Evolutionary conservation across 1,140 invertebrate genomes (phyloP).

Genomic region (Drosophila varians): DNA sequence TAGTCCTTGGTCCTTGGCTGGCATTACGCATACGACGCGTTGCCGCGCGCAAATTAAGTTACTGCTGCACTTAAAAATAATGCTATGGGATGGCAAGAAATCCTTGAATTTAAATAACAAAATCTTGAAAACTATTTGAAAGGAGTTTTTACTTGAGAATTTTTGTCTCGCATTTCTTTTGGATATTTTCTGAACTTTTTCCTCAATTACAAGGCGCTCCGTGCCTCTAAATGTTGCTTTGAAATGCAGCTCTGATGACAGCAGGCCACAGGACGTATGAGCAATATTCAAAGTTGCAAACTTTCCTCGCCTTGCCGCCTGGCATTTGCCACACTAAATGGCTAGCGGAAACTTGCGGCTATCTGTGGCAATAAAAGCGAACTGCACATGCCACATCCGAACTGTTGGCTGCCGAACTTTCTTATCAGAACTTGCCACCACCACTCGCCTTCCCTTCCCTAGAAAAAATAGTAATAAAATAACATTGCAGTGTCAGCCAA

Average conservation of each 20-base stretch:
- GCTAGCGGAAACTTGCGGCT: conserved; percentile 42
- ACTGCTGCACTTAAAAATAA: conserved; percentile 56
- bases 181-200: too few relatives aligned
- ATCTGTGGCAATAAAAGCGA: conserved; percentile 43
- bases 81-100: background rate
- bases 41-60: conserved; percentile 66
- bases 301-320: background rate
- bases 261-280: conserved; percentile 40
- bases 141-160: too few relatives aligned
- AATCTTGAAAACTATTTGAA: background rate
- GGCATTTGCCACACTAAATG: conserved; percentile 14
- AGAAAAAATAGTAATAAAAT: conserved; percentile 1
- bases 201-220: background rate
- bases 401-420: conserved; percentile 17
- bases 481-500: conserved; percentile 33
- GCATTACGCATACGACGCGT: conserved; percentile 72
- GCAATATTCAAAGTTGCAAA: conserved; percentile 35
- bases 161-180: too few relatives aligned
- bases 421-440: conserved; percentile 21
- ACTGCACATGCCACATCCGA: conserved; percentile 17
- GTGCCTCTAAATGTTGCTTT: conserved; percentile 29
- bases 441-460: too few relatives aligned
- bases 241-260: conserved; percentile 26
- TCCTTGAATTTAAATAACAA: conserved; percentile 10
- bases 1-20: background rate